Base-by-base conservation (phyloP, 2,113 vertebrate species). In the Sula dactylatra region DNA sequence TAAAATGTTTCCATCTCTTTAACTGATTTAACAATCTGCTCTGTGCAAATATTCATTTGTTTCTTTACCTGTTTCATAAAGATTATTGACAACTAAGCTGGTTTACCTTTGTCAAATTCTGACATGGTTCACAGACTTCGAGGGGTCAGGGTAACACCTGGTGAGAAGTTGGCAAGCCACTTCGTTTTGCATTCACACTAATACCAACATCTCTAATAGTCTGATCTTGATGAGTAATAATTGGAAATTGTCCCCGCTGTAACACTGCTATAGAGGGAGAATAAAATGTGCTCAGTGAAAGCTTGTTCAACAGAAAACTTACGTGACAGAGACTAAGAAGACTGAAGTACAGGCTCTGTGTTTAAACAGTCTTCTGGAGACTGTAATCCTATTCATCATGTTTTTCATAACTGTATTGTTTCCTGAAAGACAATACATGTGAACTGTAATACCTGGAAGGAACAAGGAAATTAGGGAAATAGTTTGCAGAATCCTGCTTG, bases 131-230 rank as follows among this genome's bases (percentile, higher is more conserved):
- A 25, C 34, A 79, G 27, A 54, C 61, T 45, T 40, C n/a, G 40
- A 44, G 21, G 25, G 18, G 18, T 62, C n/a, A 18, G 38, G 47
- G 38, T n/a, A 58, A 38, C 14, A 45, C 29, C 38, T 22, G 59
- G 14, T 26, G 65, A 74, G 49, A 56, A 34, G 55, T 7, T 34
- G 27, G 24, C 32, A 50, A 44, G 56, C 55, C 11, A 3, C 49
- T 58, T 80, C 2, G 1, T 29, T 44, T 34, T 12, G 36, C 42
- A 15, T 34, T 59, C 0, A 0, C 56, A 64, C 19, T n/a, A 12
- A 34, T 34, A 10, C 50, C 7, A 4, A 76, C 27, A 22, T 24
- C 10, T 76, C 67, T n/a, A 20, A 49, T 13, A 22, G 31, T 12
- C 55, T 47, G 38, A 3, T 38, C 61, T 40, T 47, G 47, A 47